phyloP scores from a whole-genome alignment of 1,140 invertebrate species.

The Lordiphosa clarofinis region DNA sequence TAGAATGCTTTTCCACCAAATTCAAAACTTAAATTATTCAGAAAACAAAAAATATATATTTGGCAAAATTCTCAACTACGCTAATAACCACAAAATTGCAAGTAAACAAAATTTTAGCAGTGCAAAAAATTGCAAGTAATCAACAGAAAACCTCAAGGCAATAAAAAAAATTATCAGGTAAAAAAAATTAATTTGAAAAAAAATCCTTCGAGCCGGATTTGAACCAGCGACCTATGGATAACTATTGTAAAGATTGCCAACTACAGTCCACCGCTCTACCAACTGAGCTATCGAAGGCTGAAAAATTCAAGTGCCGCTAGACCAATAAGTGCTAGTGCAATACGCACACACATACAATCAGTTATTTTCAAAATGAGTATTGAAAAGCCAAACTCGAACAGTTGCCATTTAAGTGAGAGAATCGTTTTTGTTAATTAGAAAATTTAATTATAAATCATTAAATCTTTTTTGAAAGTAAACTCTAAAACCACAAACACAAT shows the following conservation, averaged over 20 bases:
- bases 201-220: conserved; percentile 86
- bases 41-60: neutral
- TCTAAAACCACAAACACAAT: neutral
- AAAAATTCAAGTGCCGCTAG: neutral
- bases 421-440: too few species aligned
- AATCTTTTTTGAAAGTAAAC: too few species aligned
- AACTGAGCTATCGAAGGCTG: conserved; percentile 91
- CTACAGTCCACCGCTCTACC: conserved; percentile 94
- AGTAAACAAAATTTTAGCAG: neutral
- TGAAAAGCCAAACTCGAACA: too few species aligned
- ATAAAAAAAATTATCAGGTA: too few species aligned
- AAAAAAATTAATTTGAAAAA: conserved; percentile 8
- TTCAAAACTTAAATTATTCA: neutral
- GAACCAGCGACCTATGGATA: conserved; percentile 87
- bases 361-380: too few species aligned
- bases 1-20: too few species aligned
- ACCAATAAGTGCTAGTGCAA: too few species aligned
- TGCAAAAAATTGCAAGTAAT: conserved; percentile 6
- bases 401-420: too few species aligned
- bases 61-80: neutral
- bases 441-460: too few species aligned
- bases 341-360: too few species aligned
- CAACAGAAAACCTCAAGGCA: too few species aligned
- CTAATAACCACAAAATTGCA: conserved; percentile 1
- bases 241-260: conserved; percentile 33